These are phyloP conservation scores for Petroica traversi DNA, from an alignment of 2,113 vertebrate genomes.

Conservation along the genomic window DNA sequence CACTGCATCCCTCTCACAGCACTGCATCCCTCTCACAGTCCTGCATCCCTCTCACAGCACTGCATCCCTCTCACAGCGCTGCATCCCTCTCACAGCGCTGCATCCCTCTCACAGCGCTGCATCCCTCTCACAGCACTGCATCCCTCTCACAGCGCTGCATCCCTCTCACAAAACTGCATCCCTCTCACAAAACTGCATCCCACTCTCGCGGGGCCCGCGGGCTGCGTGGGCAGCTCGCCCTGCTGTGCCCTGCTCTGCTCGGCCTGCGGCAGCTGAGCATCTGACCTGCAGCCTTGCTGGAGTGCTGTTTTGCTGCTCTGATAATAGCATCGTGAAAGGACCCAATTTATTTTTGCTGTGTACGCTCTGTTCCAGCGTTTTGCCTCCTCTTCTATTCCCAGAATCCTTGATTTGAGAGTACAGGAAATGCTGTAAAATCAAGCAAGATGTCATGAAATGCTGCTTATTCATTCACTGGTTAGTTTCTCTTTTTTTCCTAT, in stretches of 20 bases:
- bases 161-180: rapidly evolving
- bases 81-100: rapidly evolving
- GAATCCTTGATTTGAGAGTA: neutral
- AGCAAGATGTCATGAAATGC: neutral
- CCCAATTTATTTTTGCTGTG: neutral
- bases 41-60: rapidly evolving
- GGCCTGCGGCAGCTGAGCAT: neutral
- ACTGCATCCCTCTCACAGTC: no score
- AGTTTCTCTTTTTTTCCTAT: neutral
- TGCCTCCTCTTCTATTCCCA: neutral
- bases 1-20: rapidly evolving
- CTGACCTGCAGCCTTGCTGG: neutral
- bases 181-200: rapidly evolving
- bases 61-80: no score
- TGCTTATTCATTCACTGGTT: neutral
- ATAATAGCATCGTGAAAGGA: neutral
- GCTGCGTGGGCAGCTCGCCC: neutral
- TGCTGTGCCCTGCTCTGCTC: neutral
- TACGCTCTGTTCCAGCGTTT: neutral
- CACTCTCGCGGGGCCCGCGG: neutral
- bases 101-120: no score
- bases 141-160: rapidly evolving
- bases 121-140: rapidly evolving
- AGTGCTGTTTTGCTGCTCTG: neutral
- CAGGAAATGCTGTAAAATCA: neutral